These are phyloP conservation scores for Drosophila chauvacae DNA, from an alignment of 1,140 invertebrate species.

Conservation along the genomic window DNA sequence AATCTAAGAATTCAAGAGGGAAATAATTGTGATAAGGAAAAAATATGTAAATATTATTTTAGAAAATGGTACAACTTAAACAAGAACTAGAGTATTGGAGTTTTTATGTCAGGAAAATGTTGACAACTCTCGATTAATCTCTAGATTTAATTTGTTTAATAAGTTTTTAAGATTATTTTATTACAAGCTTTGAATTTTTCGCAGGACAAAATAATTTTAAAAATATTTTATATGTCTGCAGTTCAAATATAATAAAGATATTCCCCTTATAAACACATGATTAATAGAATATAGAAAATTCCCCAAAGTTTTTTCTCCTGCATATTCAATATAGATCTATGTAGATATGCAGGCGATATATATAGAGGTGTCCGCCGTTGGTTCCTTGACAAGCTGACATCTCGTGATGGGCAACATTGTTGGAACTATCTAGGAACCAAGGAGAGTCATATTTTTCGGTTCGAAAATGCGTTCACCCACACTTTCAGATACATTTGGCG, in stretches of 20 bases:
- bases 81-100: no score
- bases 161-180: background rate
- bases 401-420: constrained; percentile 49
- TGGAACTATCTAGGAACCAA: constrained; percentile 42
- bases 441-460: constrained; percentile 26
- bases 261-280: background rate
- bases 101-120: background rate
- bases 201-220: background rate
- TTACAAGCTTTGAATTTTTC: background rate
- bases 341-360: constrained; percentile 25
- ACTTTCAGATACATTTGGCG: constrained; percentile 28
- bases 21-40: background rate
- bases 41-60: background rate
- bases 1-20: background rate
- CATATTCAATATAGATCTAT: constrained; percentile 10
- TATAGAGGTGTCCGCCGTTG: constrained; percentile 27
- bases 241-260: background rate
- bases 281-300: background rate
- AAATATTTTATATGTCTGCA: background rate
- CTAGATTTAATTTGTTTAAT: background rate
- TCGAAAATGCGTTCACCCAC: constrained; percentile 52
- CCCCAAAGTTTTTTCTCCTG: background rate
- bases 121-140: background rate
- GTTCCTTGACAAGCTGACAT: constrained; percentile 50
- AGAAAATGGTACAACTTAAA: background rate